phyloP scores from a whole-genome alignment of 2,888 invertebrate species.

The Pristionchus arcanus region DNA sequence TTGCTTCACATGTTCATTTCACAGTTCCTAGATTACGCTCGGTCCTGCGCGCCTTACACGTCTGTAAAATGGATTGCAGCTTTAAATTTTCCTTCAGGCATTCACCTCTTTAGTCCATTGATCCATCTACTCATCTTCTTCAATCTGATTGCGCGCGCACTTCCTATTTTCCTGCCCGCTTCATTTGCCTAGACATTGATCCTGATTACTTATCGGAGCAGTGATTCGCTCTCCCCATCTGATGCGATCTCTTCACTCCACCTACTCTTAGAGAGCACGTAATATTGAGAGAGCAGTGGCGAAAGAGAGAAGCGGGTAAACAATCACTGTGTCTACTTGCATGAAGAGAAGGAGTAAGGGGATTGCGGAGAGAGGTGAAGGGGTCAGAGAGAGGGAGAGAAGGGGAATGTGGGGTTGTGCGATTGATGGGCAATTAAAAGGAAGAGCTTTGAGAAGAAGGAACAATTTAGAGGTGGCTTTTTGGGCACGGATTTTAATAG shows the following conservation, averaged over 20 bases:
- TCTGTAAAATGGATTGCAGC: too few relatives aligned
- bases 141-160: neutral
- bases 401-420: neutral
- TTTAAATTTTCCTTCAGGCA: too few relatives aligned
- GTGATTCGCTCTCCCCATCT: neutral
- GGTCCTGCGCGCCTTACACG: too few relatives aligned
- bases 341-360: neutral
- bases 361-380: neutral
- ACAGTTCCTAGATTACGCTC: too few relatives aligned
- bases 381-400: neutral
- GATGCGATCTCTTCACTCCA: neutral
- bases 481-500: too few relatives aligned
- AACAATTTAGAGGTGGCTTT: too few relatives aligned
- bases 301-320: slow-evolving; percentile 1
- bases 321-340: slow-evolving; percentile 32
- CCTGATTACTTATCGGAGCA: neutral
- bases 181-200: slow-evolving; percentile 11
- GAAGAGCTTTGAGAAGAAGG: too few relatives aligned
- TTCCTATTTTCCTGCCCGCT: neutral
- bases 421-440: too few relatives aligned
- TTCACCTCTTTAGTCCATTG: neutral
- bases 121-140: neutral
- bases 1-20: too few relatives aligned
- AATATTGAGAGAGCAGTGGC: neutral
- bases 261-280: neutral